phyloP scores from a whole-genome alignment of 2,888 invertebrate species.

The Ichneumon xanthorius region DNA sequence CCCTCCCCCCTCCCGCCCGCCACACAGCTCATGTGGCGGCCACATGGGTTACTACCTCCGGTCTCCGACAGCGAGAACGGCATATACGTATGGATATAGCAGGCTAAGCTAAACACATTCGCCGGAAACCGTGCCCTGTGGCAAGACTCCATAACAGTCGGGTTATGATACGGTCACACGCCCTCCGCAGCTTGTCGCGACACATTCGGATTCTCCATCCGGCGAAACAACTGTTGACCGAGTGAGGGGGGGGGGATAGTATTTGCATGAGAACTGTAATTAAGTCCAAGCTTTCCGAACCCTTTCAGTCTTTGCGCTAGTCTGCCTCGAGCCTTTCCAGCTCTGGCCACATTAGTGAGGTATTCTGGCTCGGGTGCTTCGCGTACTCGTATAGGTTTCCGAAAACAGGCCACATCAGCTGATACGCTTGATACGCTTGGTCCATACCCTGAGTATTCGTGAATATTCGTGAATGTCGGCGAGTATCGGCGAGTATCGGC shows the following conservation, averaged over 20 bases:
- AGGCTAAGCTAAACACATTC: constrained; percentile 18
- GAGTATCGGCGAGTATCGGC: too few relatives aligned
- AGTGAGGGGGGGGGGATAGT: constrained; percentile 23
- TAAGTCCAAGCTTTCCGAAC: constrained; percentile 69
- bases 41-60: neutral
- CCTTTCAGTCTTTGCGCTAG: constrained; percentile 1
- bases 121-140: constrained; percentile 48
- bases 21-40: constrained; percentile 1
- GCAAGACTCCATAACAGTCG: constrained; percentile 72
- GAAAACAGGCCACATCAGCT: too few relatives aligned
- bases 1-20: neutral
- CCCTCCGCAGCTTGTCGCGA: neutral
- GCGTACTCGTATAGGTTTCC: too few relatives aligned
- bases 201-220: constrained; percentile 30
- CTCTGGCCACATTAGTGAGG: neutral
- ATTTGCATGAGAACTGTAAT: constrained; percentile 76
- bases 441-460: too few relatives aligned
- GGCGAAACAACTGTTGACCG: constrained; percentile 14
- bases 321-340: neutral
- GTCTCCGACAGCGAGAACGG: neutral
- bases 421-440: too few relatives aligned
- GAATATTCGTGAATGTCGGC: too few relatives aligned
- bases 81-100: neutral
- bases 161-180: constrained; percentile 71
- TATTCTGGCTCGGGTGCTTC: too few relatives aligned